Evolutionary conservation across 2,888 invertebrate species (phyloP).

Genomic region (Himalopsyche kuldschensis): DNA sequence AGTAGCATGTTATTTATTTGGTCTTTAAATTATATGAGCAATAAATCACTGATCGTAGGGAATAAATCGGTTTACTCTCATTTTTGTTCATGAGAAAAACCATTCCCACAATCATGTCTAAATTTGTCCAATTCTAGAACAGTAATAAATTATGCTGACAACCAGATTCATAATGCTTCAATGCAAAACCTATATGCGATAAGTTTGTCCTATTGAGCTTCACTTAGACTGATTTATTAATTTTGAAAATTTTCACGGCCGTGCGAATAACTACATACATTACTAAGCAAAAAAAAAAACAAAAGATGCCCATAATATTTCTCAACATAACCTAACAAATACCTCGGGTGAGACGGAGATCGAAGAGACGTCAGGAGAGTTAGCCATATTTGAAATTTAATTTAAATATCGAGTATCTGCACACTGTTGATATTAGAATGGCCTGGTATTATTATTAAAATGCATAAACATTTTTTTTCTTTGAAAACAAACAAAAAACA

Average conservation of each 20-base stretch:
- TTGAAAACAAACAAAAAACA: background rate
- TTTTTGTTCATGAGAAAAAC: no score
- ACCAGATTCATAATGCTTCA: no score
- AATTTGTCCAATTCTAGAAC: no score
- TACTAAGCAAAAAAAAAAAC: background rate
- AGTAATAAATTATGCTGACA: no score
- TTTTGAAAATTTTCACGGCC: background rate
- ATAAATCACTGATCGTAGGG: no score
- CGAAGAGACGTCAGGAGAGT: background rate
- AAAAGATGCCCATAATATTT: conserved; percentile 10
- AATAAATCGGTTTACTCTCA: no score
- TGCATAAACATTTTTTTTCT: background rate
- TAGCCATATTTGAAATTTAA: conserved; percentile 6
- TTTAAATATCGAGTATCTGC: background rate
- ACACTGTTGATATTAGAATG: background rate
- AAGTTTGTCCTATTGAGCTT: no score
- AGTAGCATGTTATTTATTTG: no score
- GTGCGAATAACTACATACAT: background rate
- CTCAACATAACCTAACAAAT: conserved; percentile 15
- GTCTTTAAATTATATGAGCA: no score
- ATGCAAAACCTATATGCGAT: no score
- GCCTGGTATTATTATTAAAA: background rate
- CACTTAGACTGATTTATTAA: no score
- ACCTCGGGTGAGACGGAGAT: background rate
- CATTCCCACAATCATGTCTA: no score